Base-by-base conservation (phyloP, 2,888 invertebrate genomes). In the Caenorhabditis becei region DNA sequence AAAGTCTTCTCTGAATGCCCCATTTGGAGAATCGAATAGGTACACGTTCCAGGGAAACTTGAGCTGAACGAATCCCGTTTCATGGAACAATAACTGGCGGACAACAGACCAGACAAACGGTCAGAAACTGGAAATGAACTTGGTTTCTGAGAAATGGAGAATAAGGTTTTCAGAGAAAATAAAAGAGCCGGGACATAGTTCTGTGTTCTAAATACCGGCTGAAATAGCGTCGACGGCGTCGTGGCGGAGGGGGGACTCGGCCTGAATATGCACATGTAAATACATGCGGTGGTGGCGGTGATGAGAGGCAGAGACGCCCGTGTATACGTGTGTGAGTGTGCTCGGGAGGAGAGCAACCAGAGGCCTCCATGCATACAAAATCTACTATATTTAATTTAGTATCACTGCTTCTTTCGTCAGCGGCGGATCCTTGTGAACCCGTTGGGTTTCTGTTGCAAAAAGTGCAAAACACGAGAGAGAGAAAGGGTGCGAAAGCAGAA, bases 281-380 rank as follows among this genome's bases (percentile, higher is more conserved):
- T 74, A 74, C 74, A 74, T 58, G 63, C 63, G 56, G 72, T 65
- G 72, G 63, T 51, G 54, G 53, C 63, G 59, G 65, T 74, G 56
- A 56, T 58, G 72, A 61, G 59, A 70, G 24, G 61, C 44, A 59
- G 35, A 41, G 24, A 44, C n/a, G n/a, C 51, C 49, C 11, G 58
- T 49, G 41, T 44, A 44, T 41, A 41, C 44, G 67, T 51, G 37
- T 37, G 61, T 28, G 61, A 61, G 59, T 49, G 70, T 58, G 69
- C 32, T 56, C 58, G 37, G 35, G 53, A 65, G 49, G 58, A 62
- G 51, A 56, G 72, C 61, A 61, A 65, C 53, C 58, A 70, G 61
- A 70, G 59, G 72, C 74, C 74, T 74, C 74, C 74, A 74, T 74
- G 74, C 65, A 74, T 74, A 74, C 74, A 58, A 74, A 74, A 65